Evolutionary conservation across 2,888 invertebrate species (phyloP).

Genomic region (Drosophila demipolita): DNA sequence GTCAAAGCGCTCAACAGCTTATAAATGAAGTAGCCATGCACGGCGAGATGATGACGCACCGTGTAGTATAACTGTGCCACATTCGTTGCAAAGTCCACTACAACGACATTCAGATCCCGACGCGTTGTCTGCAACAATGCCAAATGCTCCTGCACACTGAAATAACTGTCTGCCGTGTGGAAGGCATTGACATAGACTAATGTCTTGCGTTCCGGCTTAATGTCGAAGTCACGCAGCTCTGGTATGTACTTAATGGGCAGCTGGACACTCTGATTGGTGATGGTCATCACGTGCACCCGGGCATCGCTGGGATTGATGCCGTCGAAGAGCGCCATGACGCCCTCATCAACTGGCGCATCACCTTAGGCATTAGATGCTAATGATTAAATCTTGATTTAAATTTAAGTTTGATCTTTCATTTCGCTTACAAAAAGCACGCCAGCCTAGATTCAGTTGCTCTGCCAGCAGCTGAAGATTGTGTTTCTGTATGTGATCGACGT

Average conservation of each 20-base stretch:
- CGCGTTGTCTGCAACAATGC: slow-evolving; percentile 70
- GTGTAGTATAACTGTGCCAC: slow-evolving; percentile 80
- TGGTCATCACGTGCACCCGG: slow-evolving; percentile 73
- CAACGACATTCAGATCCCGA: slow-evolving; percentile 77
- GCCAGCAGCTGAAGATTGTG: slow-evolving; percentile 71
- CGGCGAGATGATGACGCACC: slow-evolving; percentile 76
- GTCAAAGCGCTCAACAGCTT: slow-evolving; percentile 68
- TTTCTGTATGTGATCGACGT: slow-evolving; percentile 65
- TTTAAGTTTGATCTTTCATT: background rate
- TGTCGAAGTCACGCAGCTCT: slow-evolving; percentile 79
- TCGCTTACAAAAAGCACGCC: slow-evolving; percentile 79
- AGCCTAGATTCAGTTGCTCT: slow-evolving; percentile 71
- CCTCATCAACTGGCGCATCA: slow-evolving; percentile 81
- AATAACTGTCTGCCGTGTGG: slow-evolving; percentile 73
- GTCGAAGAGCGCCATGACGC: slow-evolving; percentile 77
- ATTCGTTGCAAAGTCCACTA: slow-evolving; percentile 79
- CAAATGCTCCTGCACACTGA: slow-evolving; percentile 79
- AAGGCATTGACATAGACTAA: slow-evolving; percentile 81
- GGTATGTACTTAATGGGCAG: slow-evolving; percentile 80
- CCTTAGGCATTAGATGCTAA: slow-evolving; percentile 49
- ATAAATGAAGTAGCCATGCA: slow-evolving; percentile 78
- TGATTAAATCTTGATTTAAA: background rate
- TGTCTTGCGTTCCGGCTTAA: slow-evolving; percentile 73
- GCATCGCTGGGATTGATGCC: slow-evolving; percentile 83
- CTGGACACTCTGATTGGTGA: slow-evolving; percentile 78